A percentile compares a stretch with the other conserved stretches of the same genome.
Evolutionary conservation across 2,888 invertebrate species (phyloP).

Genomic region (Anthrax anthrax): DNA sequence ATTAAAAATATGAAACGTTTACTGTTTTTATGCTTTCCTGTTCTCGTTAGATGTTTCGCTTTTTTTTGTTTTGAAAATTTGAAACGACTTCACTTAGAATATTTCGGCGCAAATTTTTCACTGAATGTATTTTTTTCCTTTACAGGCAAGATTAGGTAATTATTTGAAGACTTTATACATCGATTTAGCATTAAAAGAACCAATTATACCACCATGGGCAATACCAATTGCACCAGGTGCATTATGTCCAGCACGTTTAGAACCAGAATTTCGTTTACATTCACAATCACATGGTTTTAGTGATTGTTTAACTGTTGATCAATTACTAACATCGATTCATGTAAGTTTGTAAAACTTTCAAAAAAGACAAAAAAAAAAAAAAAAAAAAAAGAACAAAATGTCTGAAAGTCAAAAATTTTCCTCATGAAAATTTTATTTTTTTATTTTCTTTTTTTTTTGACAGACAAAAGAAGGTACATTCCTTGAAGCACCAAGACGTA

Average conservation of each 20-base stretch:
- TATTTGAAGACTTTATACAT: constrained; percentile 37
- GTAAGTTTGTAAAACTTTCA: constrained; percentile 21
- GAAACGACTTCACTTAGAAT: too few species aligned
- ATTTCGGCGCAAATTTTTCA: too few species aligned
- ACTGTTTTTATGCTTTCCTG: too few species aligned
- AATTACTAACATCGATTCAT: constrained; percentile 37
- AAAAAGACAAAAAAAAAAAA: too few species aligned
- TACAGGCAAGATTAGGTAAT: constrained; percentile 25
- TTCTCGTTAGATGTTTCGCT: too few species aligned
- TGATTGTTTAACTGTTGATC: constrained; percentile 30
- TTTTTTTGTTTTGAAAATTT: too few species aligned
- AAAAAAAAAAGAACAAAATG: background rate
- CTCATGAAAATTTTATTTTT: background rate
- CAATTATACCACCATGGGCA: constrained; percentile 36
- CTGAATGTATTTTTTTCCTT: constrained; percentile 5
- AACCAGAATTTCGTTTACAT: constrained; percentile 36
- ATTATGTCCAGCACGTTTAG: constrained; percentile 37
- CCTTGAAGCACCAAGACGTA: constrained; percentile 37
- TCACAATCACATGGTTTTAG: constrained; percentile 23
- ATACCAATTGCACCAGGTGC: constrained; percentile 36
- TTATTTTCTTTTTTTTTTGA: constrained; percentile 3
- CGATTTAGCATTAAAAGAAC: constrained; percentile 36
- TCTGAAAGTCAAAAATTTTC: background rate
- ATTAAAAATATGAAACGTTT: too few species aligned
- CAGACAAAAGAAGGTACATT: constrained; percentile 37